Percentiles rank a stretch among this genome's conserved stretches.
Conservation (phyloP, 2,797 vertebrate species). For the Prionace glauca region DNA sequence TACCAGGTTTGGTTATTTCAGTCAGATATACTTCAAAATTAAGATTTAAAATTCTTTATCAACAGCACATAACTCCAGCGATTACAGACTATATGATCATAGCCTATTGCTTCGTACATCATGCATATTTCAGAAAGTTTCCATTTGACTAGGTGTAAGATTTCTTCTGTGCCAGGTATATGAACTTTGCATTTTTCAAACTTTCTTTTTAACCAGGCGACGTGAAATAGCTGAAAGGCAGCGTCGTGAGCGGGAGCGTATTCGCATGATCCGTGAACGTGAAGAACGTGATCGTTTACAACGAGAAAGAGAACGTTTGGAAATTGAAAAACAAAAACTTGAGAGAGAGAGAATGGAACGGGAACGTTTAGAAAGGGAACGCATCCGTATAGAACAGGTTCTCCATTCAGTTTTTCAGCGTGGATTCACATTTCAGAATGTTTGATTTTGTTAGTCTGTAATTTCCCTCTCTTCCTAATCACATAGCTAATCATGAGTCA, state of each 20-base stretch:
- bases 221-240: constrained; percentile 85
- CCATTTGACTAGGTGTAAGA: not conserved
- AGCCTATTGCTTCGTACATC: not conserved
- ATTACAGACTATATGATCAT: not conserved
- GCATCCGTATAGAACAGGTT: constrained; percentile 79
- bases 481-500: not conserved
- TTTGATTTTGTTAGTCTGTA: not conserved
- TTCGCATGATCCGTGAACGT: constrained; percentile 76
- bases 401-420: not conserved
- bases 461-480: not conserved
- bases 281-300: constrained; percentile 82
- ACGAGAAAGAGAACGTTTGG: constrained; percentile 82
- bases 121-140: not conserved
- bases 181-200: not conserved
- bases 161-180: not conserved
- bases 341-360: constrained; percentile 89
- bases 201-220: constrained; percentile 59
- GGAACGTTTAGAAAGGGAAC: constrained; percentile 86
- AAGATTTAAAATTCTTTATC: not conserved
- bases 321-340: constrained; percentile 86
- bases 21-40: not conserved
- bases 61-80: not conserved
- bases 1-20: not conserved
- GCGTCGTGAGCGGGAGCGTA: constrained; percentile 74
- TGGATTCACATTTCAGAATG: not conserved